A percentile compares a stretch with the other conserved stretches of the same genome.
Evolutionary conservation across 2,797 vertebrate genomes (phyloP).

Genomic region (Channa striata): DNA sequence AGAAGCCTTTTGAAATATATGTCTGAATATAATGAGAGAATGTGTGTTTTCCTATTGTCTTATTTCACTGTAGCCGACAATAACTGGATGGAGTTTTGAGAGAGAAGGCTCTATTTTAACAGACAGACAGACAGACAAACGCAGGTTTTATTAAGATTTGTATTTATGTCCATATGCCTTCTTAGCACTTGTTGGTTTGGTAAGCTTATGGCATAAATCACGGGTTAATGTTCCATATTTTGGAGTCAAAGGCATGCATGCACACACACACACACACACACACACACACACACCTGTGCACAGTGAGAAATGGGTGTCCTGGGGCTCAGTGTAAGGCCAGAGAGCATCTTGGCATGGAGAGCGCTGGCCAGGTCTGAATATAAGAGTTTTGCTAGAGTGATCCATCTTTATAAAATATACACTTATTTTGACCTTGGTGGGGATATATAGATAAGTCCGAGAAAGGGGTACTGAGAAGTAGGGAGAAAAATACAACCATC

Average conservation of each 20-base stretch:
- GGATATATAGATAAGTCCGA: slow-evolving; percentile 77
- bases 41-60: slow-evolving; percentile 24
- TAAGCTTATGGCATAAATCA: slow-evolving; percentile 59
- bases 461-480: slow-evolving; percentile 68
- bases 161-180: slow-evolving; percentile 33
- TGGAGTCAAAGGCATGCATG: slow-evolving; percentile 34
- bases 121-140: slow-evolving; percentile 26
- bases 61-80: slow-evolving; percentile 22
- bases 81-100: slow-evolving; percentile 29
- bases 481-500: slow-evolving; percentile 72
- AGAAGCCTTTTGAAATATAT: slow-evolving; percentile 48
- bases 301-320: slow-evolving; percentile 62
- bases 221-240: slow-evolving; percentile 53
- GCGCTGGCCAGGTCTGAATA: slow-evolving; percentile 56
- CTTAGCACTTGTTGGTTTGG: slow-evolving; percentile 39
- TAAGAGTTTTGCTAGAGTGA: slow-evolving; percentile 60
- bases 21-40: slow-evolving; percentile 33
- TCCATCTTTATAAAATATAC: slow-evolving; percentile 82
- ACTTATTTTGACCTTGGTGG: slow-evolving; percentile 83
- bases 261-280: slow-evolving; percentile 42
- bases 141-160: slow-evolving; percentile 32
- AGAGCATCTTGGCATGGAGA: slow-evolving; percentile 52
- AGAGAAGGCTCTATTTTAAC: slow-evolving; percentile 4
- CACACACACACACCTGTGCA: slow-evolving; percentile 40
- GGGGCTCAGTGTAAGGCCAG: slow-evolving; percentile 46